Evolutionary conservation across 2,113 vertebrate genomes (phyloP).

Genomic region (Oxygymnocypris stewartii): DNA sequence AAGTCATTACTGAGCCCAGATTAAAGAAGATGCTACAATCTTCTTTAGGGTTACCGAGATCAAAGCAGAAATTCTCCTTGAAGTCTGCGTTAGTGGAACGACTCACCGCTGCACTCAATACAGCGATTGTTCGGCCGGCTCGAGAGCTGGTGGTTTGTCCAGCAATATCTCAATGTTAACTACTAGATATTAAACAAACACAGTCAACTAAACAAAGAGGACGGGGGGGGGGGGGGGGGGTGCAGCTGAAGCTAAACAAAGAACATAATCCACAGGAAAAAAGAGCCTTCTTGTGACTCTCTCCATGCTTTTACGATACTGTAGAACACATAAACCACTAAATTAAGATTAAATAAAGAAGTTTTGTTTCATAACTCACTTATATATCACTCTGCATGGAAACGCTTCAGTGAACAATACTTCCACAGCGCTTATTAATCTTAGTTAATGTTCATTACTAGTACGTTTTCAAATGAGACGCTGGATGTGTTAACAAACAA

Average conservation of each 20-base stretch:
- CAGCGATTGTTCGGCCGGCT: slow-evolving; percentile 71
- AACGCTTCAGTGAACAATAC: background rate
- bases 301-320: background rate
- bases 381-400: too few species aligned
- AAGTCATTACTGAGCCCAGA: slow-evolving; percentile 84
- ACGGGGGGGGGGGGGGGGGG: too few species aligned
- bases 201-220: slow-evolving; percentile 33
- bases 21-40: slow-evolving; percentile 86
- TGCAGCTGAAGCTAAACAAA: slow-evolving; percentile 21
- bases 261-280: background rate
- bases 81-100: slow-evolving; percentile 76
- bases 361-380: too few species aligned
- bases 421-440: background rate
- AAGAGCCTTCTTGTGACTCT: background rate
- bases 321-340: background rate
- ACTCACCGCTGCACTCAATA: slow-evolving; percentile 71
- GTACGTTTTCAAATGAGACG: background rate
- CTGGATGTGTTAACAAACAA: too few species aligned
- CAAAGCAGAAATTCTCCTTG: slow-evolving; percentile 85
- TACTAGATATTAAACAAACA: slow-evolving; percentile 45
- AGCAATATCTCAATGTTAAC: slow-evolving; percentile 51
- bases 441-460: background rate
- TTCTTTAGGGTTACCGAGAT: slow-evolving; percentile 81
- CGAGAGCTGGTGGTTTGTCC: slow-evolving; percentile 63
- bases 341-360: background rate